A percentile compares a stretch with the other conserved stretches of the same genome.
phyloP scores from a whole-genome alignment of 2,113 vertebrate species.

The Ceratotherium simum region DNA sequence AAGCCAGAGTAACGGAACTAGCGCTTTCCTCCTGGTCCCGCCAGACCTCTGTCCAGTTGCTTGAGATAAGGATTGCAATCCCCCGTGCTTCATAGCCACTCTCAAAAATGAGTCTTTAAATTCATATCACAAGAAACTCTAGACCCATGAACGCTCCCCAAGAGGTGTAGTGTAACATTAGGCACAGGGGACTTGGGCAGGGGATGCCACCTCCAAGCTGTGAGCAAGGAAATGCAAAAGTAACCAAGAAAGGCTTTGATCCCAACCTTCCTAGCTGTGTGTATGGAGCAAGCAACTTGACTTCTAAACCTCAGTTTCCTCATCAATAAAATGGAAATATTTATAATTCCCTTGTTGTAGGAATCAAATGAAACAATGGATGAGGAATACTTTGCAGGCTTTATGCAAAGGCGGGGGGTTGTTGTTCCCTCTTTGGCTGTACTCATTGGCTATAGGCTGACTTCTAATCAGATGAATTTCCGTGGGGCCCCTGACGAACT shows the following conservation, averaged over 20 bases:
- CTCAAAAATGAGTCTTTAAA: background rate
- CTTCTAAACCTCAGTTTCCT: background rate
- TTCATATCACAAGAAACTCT: background rate
- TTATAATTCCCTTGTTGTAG: background rate
- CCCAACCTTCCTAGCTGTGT: background rate
- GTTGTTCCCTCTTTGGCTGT: background rate
- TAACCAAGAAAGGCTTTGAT: background rate
- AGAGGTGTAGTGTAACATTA: background rate
- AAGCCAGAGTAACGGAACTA: background rate
- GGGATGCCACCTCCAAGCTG: background rate
- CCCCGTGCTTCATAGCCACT: background rate
- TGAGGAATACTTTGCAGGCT: background rate
- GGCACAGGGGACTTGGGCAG: background rate
- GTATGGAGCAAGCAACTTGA: background rate
- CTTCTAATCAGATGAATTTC: background rate
- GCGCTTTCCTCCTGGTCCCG: background rate
- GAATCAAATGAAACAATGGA: background rate
- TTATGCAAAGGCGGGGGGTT: background rate
- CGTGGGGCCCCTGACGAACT: accelerated
- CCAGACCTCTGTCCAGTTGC: background rate
- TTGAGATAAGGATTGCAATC: background rate
- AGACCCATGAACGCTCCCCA: accelerated
- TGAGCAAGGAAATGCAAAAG: background rate
- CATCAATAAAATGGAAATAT: background rate
- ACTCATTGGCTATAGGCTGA: background rate